Evolutionary conservation across 2,888 invertebrate species (phyloP).

Genomic region (Diarsia rubi): DNA sequence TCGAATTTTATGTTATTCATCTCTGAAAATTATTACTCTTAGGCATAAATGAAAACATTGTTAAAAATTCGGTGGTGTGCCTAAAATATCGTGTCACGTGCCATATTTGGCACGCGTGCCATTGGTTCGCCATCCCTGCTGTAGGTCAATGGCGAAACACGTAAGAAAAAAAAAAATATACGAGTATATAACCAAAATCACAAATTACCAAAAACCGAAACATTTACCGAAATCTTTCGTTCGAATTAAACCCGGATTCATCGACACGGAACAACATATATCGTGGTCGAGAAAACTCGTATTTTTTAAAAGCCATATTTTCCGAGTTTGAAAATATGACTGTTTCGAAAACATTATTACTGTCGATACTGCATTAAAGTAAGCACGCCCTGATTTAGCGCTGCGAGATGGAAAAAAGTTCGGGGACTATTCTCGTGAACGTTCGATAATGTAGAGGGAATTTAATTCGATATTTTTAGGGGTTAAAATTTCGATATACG

Average conservation of each 20-base stretch:
- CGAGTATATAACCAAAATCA: slow-evolving; percentile 3
- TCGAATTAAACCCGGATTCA: slow-evolving; percentile 43
- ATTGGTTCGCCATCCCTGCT: too few species aligned
- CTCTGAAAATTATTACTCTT: too few species aligned
- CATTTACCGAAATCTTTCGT: slow-evolving; percentile 11
- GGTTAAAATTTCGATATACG: too few species aligned
- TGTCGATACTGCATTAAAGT: slow-evolving; percentile 81
- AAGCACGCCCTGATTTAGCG: slow-evolving; percentile 79
- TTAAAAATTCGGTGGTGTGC: too few species aligned
- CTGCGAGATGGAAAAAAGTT: slow-evolving; percentile 79
- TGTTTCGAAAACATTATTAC: slow-evolving; percentile 77
- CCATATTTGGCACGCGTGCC: too few species aligned
- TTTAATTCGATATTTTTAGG: slow-evolving; percentile 12
- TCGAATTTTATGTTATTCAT: too few species aligned
- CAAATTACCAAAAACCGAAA: background rate
- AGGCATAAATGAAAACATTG: too few species aligned
- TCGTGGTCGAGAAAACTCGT: slow-evolving; percentile 26
- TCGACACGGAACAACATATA: slow-evolving; percentile 56
- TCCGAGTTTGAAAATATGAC: slow-evolving; percentile 59
- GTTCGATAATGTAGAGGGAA: slow-evolving; percentile 38
- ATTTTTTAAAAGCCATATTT: slow-evolving; percentile 48
- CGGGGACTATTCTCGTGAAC: slow-evolving; percentile 64
- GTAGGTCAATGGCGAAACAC: too few species aligned
- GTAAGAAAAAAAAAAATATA: too few species aligned
- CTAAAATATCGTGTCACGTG: too few species aligned